Base-by-base conservation (phyloP, 1,140 invertebrate genomes). In the Listronotus oregonensis region DNA sequence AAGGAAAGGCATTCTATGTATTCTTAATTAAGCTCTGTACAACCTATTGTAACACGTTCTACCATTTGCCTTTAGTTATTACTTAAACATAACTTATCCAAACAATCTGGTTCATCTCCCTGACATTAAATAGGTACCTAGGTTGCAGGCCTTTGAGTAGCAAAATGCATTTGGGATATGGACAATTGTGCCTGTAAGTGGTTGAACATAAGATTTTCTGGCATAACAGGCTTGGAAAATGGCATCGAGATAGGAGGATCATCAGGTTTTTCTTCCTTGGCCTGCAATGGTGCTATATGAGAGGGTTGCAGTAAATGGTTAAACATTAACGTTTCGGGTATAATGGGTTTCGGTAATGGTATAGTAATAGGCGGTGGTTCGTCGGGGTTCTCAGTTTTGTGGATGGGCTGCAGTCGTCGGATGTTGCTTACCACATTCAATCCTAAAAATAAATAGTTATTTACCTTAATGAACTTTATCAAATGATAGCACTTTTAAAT, bases 381-480 rank as follows among this genome's bases (percentile, higher is more conserved):
- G 43, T 73, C 70, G 4, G 70, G 59, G 57, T 77, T 69, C 59
- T 71, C 67, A 9, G 54, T 67, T 65, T 73, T 75, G 44, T 71
- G 63, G 4, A 75, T 57, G n/a, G 73, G 75, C 51, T 76, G 70
- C 31, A 77, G 56, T 21, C 76, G 63, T 57, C 76, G 49, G n/a
- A 77, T 76, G 50, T 77, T 76, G 62, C 75, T 75, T 7, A 77
- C 76, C 8, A 77, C 74, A 64, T 77, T 76, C 57, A 76, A 63
- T 59, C 73, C 75, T 76, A 49, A 3, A 17, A 46, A 63, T n/a
- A n/a, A n/a, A n/a, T n/a, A n/a, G n/a, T n/a, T n/a, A n/a, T n/a
- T n/a, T n/a, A n/a, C n/a, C n/a, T n/a, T n/a, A n/a, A n/a, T n/a
- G n/a, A n/a, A n/a, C n/a, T n/a, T n/a, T n/a, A n/a, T n/a, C n/a